Evolutionary conservation across 2,888 invertebrate genomes (phyloP).

Genomic region (Conchocele bisecta): DNA sequence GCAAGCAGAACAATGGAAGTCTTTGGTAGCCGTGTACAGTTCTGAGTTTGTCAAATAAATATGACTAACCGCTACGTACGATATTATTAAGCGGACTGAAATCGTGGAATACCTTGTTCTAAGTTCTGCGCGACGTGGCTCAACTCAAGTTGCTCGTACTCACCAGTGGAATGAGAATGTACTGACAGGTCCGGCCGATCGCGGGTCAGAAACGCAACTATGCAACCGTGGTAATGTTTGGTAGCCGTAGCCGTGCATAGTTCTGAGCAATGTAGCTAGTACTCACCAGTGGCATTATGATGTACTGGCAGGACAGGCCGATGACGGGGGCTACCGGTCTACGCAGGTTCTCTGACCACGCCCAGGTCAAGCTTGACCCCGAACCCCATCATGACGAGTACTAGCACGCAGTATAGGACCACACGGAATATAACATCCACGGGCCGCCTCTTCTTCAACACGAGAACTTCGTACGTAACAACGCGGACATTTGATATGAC

Average conservation of each 20-base stretch:
- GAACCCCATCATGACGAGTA: slow-evolving; percentile 82
- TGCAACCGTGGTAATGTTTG: no score
- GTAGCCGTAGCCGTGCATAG: not conserved
- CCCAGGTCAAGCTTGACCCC: slow-evolving; percentile 83
- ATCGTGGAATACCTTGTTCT: no score
- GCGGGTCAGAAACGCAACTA: no score
- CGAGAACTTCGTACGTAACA: slow-evolving; percentile 46
- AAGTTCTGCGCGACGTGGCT: no score
- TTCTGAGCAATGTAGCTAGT: not conserved
- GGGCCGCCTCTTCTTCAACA: slow-evolving; percentile 57
- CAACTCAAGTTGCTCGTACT: no score
- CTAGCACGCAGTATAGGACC: slow-evolving; percentile 77
- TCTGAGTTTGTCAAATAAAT: no score
- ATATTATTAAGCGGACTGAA: no score
- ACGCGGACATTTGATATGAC: not conserved
- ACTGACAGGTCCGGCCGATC: no score
- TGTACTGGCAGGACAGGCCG: slow-evolving; percentile 84
- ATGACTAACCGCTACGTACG: no score
- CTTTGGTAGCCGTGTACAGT: no score
- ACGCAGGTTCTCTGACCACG: slow-evolving; percentile 80
- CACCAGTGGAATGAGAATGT: no score
- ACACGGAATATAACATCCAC: slow-evolving; percentile 77
- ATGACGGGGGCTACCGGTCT: slow-evolving; percentile 84
- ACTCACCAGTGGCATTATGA: slow-evolving; percentile 85
- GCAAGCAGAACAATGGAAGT: no score